Base-by-base conservation (phyloP, 2,888 invertebrate genomes). In the Scaptomyza cyrtandrae region DNA sequence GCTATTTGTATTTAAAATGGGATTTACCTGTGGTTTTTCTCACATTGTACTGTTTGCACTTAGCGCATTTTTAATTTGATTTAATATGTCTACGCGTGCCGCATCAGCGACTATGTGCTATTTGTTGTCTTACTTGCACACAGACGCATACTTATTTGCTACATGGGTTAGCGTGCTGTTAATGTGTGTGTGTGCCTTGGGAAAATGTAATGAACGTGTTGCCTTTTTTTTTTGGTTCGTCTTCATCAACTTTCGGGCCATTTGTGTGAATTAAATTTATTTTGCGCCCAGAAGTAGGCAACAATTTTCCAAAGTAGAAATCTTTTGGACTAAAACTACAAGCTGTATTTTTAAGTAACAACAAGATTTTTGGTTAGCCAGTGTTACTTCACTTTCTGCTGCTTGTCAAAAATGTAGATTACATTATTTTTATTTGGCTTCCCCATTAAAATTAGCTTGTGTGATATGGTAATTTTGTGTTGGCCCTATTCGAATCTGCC, bases 11-110 rank as follows among this genome's bases (percentile, higher is more conserved):
- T 88, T 83, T 88, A 83, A 86, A 86, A 88, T 80, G 71, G 79
- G 86, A 86, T 80, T 86, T 86, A 79, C 85, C 88, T 83, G 79
- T 77, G 79, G 79, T 83, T 83, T 39, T 86, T 85, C 79, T 75
- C 80, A 80, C 82, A 76, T 82, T 54, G 68, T 57, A 61, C 75
- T 68, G 73, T 77, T 77, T 55, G 72, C 75, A 75, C 72, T 84
- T 83, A 75, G 79, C 79, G 73, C 72, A 77, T 79, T 82, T 89
- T 89, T 88, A 88, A 88, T 88, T 88, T 88, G 89, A 88, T 88
- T 89, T 89, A 88, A 88, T 84, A 85, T 74, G 81, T 84, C 86
- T 86, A 81, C 69, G 84, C 84, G 87, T 78, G 80, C 69, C 72
- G 60, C 68, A 49, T 66, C 75, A 63, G 50, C 58, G 61, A 71